Evolutionary conservation across 2,113 vertebrate genomes (phyloP), one percentile per base, ranked within the genome.

Genomic region (Zosterops pallidus): DNA sequence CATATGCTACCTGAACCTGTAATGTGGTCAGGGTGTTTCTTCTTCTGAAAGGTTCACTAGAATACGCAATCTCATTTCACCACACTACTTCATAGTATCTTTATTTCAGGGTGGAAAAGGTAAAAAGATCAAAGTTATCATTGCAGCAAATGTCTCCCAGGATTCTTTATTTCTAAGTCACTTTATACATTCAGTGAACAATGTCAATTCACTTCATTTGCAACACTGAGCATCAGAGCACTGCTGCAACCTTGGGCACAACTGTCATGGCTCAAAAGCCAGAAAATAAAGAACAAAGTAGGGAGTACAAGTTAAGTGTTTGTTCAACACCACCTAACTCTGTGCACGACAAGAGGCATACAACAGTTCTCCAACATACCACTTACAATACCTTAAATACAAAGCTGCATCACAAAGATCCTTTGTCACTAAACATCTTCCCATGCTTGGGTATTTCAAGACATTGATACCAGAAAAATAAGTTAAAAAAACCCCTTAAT

Each of bases 221-320:
- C 49, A 70, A 76, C n/a, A 62, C 21, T 26, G 21, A 90, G 33
- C 62, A 71, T 10, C 29, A 47, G 9, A 74, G 59, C 15, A 67
- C 26, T 39, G 35, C 47, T 56, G 17, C 56, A 81, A 64, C 47
- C 63, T 31, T 83, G 29, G 37, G 16, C 17, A 16, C 7, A 82
- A 28, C 2, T 24, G 14, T 20, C 55, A 47, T 4, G 7, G 35
- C 15, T 90, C 28, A 83, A 67, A 12, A 70, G 41, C 7, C 65
- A 84, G 41, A 64, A 94, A 86, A 60, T 41, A 44, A 77, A 83
- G 37, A 88, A 77, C 18, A 83, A 80, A 74, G 35, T 6, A 80
- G 41, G 3, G 39, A 28, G 22, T 47, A 68, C 24, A 71, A 89
- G 75, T n/a, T 25, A 77, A 57, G 29, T 28, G 52, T n/a, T 26